Base-by-base conservation (phyloP, 2,113 vertebrate species). In the Erpornis zantholeuca region DNA sequence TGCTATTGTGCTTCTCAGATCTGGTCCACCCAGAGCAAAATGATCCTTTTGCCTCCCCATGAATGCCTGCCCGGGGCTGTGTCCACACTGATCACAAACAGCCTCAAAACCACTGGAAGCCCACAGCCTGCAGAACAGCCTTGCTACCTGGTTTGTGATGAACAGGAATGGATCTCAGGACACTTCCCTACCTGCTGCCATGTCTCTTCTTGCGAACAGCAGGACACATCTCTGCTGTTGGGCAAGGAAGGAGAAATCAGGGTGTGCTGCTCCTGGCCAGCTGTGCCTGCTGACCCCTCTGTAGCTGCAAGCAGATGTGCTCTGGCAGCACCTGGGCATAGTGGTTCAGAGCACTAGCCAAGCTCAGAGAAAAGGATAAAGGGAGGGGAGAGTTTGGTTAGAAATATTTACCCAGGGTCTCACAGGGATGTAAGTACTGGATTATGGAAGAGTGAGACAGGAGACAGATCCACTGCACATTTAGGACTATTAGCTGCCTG, bases 221-320 rank as follows among this genome's bases (percentile, higher is more conserved):
- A 35, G 44, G 23, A 18, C 1, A 3, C 5, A 8, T 23, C 28
- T 42, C 44, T 45, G 20, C 38, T 54, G 29, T 17, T 24, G 18
- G 18, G 9, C 2, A 4, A 27, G 15, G 7, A 7, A 80, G 27
- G 16, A 86, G 23, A 83, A 64, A 86, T 44, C 11, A 82, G 20
- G 6, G 6, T 1, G 1, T 38, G n/a, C 9, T 63, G 56, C 17
- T 11, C 13, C 7, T 3, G 10, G n/a, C 0, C 3, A 79, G 22
- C 14, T 11, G 6, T 53, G n/a, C n/a, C 50, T 66, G 47, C 42
- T 79, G n/a, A 24, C 11, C 11, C 31, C 12, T 8, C 25, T 52
- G 61, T 1, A 10, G 42, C 42, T 53, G 42, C 28, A 44, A 52
- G 65, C 8, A 85, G 19, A 8, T 0, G 3, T 35, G 6, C 14